A percentile compares a stretch with the other conserved stretches of the same genome.
Evolutionary conservation across 1,140 invertebrate species (phyloP).

Genomic region (Mycetomoellerius zeteki): DNA sequence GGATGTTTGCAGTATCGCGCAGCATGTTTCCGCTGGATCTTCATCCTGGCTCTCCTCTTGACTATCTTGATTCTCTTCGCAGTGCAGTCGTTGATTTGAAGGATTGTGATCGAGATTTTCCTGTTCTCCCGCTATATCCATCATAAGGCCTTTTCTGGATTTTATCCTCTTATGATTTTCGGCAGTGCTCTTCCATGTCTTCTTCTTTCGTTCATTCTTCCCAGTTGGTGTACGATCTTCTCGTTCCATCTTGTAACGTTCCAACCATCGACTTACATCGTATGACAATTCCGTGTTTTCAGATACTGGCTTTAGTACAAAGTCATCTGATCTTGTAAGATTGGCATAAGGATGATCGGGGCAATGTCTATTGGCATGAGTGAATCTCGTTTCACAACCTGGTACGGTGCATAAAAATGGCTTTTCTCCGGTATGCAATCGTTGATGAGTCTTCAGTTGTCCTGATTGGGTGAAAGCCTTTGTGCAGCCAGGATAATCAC

Average conservation of each 20-base stretch:
- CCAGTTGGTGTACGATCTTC: conserved; percentile 86
- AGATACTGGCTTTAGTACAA: conserved; percentile 87
- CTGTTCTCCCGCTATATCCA: conserved; percentile 83
- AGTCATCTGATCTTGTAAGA: conserved; percentile 88
- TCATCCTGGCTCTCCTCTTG: conserved; percentile 86
- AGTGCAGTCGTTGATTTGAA: conserved; percentile 80
- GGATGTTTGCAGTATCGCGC: conserved; percentile 78
- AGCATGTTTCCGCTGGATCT: conserved; percentile 81
- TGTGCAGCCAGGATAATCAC: conserved; percentile 93
- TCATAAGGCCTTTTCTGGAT: conserved; percentile 84
- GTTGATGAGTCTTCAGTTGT: conserved; percentile 94
- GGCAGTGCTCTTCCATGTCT: conserved; percentile 81
- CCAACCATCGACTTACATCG: conserved; percentile 88
- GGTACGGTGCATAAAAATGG: conserved; percentile 92
- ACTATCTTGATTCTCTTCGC: conserved; percentile 76
- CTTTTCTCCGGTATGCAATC: conserved; percentile 94
- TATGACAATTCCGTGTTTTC: conserved; percentile 87
- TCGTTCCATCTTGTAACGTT: conserved; percentile 87
- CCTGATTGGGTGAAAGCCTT: conserved; percentile 94
- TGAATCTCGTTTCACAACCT: conserved; percentile 91
- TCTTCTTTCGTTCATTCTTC: conserved; percentile 84
- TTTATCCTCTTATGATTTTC: conserved; percentile 82
- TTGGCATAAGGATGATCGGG: conserved; percentile 89
- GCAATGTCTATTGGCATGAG: conserved; percentile 94
- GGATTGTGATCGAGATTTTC: conserved; percentile 82